Evolutionary conservation across 2,797 vertebrate genomes (phyloP), one percentile per base, ranked within the genome.

Genomic region (Taenioides sp.): DNA sequence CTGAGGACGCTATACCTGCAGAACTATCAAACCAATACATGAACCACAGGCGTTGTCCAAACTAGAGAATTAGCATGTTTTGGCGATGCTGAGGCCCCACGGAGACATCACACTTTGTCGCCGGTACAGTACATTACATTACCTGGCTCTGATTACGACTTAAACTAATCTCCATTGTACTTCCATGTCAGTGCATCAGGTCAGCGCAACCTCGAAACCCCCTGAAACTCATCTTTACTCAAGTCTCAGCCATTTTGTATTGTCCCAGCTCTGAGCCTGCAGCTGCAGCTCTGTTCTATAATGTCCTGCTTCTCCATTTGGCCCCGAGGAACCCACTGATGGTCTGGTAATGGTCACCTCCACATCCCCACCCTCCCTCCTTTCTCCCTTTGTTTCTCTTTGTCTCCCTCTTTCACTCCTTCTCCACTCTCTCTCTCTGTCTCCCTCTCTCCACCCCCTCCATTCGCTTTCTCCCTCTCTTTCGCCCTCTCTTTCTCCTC

Each of bases 271-370:
- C 61, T 18, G 66, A 1, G 28, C 14, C 61, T 64, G 57, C 49
- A 37, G 34, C 63, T 5, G 12, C 16, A 0, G 4, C 65, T 16
- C 54, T 2, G 20, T 10, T 67, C 68, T 74, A 40, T 64, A 67
- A 74, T 72, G 70, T 80, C 70, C 70, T 76, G 57, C 75, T 79
- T 55, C 18, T 67, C 71, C 74, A 69, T 79, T 70, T 75, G 76
- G 57, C 75, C 87, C 76, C 0, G 68, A 80, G 83, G 85, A 75
- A 65, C 70, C 37, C 70, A 57, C 78, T 86, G 83, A 73, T 71
- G 80, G 79, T 72, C 79, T 67, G 78, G 74, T 89, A 81, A 85
- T 64, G 80, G 83, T 76, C 86, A 81, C 65, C 75, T 75, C 80
- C 79, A 22, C 10, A 14, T 43, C 40, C 3, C 40, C 40, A 2